Evolutionary conservation across 2,113 vertebrate genomes (phyloP).

Genomic region (Thamnophis sirtalis): DNA sequence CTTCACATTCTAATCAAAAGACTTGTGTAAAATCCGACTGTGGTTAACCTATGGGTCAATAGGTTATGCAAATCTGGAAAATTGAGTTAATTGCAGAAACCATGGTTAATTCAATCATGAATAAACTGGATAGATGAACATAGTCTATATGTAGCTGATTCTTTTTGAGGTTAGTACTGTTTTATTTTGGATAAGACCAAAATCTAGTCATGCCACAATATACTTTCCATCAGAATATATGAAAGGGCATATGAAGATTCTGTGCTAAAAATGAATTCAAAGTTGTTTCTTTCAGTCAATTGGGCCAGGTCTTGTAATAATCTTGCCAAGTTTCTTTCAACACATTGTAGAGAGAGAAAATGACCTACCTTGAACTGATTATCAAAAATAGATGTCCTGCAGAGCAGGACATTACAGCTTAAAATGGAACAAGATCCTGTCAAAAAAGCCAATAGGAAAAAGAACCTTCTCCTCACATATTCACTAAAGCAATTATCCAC

Average conservation of each 20-base stretch:
- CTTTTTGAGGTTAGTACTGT: not conserved
- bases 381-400: not conserved
- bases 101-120: not conserved
- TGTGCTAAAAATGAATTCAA: not conserved
- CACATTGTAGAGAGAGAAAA: not conserved
- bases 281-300: not conserved
- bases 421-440: not conserved
- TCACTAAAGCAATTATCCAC: constrained; percentile 4
- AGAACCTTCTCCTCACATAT: not conserved
- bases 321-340: not conserved
- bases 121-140: not conserved
- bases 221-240: not conserved
- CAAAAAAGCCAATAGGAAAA: constrained; percentile 3
- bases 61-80: not conserved
- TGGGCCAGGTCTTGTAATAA: not conserved
- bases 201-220: not conserved
- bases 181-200: not conserved
- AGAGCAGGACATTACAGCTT: not conserved
- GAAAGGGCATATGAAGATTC: not conserved
- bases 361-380: not conserved
- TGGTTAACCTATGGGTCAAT: not conserved
- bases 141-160: not conserved
- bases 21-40: not conserved
- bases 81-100: not conserved
- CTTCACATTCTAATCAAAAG: not conserved